These are phyloP conservation scores for Entelurus aequoreus DNA, from an alignment of 2,113 vertebrate species.

Conservation along the genomic window DNA sequence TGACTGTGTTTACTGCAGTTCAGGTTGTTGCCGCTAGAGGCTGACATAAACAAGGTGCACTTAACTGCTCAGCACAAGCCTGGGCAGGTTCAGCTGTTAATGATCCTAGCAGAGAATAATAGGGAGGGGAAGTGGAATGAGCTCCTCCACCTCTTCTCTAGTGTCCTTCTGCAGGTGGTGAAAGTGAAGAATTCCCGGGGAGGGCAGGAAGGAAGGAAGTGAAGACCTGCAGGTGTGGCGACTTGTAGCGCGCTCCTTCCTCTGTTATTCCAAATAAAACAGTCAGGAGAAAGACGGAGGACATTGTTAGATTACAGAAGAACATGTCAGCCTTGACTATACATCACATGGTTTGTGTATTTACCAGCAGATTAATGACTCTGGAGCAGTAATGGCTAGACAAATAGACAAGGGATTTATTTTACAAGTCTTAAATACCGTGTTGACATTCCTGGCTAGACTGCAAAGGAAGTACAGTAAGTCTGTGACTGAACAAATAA, in stretches of 20 bases:
- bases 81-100: slow-evolving; percentile 30
- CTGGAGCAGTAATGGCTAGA: not conserved
- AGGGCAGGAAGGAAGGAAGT: slow-evolving; percentile 66
- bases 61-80: slow-evolving; percentile 28
- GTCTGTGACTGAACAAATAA: slow-evolving; percentile 13
- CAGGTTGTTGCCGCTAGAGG: too few relatives aligned
- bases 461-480: slow-evolving; percentile 17
- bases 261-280: slow-evolving; percentile 59
- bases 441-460: slow-evolving; percentile 20
- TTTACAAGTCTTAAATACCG: slow-evolving; percentile 5
- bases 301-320: slow-evolving; percentile 30
- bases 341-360: slow-evolving; percentile 26
- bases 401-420: slow-evolving; percentile 3
- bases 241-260: slow-evolving; percentile 32
- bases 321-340: slow-evolving; percentile 25
- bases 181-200: slow-evolving; percentile 68
- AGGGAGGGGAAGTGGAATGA: slow-evolving; percentile 34
- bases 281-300: slow-evolving; percentile 44
- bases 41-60: not conserved
- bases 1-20: too few relatives aligned
- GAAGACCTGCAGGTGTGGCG: slow-evolving; percentile 54
- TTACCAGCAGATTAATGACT: slow-evolving; percentile 10
- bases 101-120: slow-evolving; percentile 26
- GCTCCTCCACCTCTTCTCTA: slow-evolving; percentile 1
- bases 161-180: slow-evolving; percentile 57